phyloP scores from a whole-genome alignment of 2,888 invertebrate species.

The Polia nebulosa region DNA sequence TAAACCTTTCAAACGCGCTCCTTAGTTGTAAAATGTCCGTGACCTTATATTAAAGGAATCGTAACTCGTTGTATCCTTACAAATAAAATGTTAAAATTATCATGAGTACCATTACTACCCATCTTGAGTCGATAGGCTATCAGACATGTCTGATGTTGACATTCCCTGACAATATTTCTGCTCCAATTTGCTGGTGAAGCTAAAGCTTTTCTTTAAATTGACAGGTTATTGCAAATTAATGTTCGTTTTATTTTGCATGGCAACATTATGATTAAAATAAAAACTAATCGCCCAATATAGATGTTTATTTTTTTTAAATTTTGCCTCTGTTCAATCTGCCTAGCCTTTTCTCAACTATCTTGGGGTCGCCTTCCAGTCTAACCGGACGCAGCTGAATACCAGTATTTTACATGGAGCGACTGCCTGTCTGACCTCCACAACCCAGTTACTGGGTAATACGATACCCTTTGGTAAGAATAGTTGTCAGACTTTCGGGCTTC shows the following conservation, averaged over 20 bases:
- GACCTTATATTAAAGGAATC: slow-evolving; percentile 32
- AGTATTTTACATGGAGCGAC: too few relatives aligned
- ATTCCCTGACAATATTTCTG: neutral
- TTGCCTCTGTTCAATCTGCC: too few relatives aligned
- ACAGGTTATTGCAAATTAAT: neutral
- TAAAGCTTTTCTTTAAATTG: neutral
- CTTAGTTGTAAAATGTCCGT: slow-evolving; percentile 26
- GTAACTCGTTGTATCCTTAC: neutral
- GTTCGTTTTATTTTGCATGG: slow-evolving; percentile 1
- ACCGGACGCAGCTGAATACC: too few relatives aligned
- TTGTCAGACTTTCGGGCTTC: too few relatives aligned
- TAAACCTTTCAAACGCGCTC: slow-evolving; percentile 42
- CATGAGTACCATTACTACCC: slow-evolving; percentile 4
- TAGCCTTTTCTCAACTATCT: too few relatives aligned
- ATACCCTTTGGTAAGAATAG: too few relatives aligned
- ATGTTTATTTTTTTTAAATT: neutral
- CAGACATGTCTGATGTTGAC: slow-evolving; percentile 13
- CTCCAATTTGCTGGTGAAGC: neutral
- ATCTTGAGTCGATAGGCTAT: slow-evolving; percentile 17
- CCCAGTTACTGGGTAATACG: too few relatives aligned
- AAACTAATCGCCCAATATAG: neutral
- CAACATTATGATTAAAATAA: slow-evolving; percentile 2
- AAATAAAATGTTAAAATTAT: slow-evolving; percentile 11
- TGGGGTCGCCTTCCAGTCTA: too few relatives aligned
- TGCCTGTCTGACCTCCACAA: too few relatives aligned